phyloP scores from a whole-genome alignment of 2,888 invertebrate species.

The Parnassius glacialis region DNA sequence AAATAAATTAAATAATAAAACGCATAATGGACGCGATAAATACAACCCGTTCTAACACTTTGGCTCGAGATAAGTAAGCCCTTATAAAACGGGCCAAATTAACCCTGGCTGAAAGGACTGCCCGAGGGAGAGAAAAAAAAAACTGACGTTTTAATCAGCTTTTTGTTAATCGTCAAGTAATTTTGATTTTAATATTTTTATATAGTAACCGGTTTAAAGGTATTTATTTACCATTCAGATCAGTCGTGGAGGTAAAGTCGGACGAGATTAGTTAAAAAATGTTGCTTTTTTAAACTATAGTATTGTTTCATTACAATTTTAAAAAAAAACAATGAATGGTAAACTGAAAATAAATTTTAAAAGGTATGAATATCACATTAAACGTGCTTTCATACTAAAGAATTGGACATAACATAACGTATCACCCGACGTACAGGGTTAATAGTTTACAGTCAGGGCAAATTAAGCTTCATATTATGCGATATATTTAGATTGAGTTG shows the following conservation, averaged over 20 bases:
- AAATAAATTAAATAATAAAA: constrained; percentile 81
- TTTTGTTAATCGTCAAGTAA: constrained; percentile 76
- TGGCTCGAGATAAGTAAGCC: constrained; percentile 73
- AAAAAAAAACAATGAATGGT: neutral
- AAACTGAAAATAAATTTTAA: too few species aligned
- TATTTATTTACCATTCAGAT: too few species aligned
- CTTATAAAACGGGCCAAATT: constrained; percentile 77
- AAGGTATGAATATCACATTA: too few species aligned
- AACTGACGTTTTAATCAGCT: constrained; percentile 80
- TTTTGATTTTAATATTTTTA: constrained; percentile 70
- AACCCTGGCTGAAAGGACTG: constrained; percentile 75
- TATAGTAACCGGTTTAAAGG: constrained; percentile 31
- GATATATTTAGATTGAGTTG: constrained; percentile 21
- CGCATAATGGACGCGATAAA: constrained; percentile 77
- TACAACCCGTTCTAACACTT: constrained; percentile 73
- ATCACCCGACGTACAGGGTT: neutral
- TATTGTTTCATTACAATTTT: neutral
- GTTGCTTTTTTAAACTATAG: neutral
- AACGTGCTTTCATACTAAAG: too few species aligned
- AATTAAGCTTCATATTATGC: constrained; percentile 3
- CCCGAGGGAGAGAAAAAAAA: constrained; percentile 59
- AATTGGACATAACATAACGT: too few species aligned
- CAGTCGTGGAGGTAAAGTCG: too few species aligned
- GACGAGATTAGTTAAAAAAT: neutral
- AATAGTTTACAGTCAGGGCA: neutral